These are phyloP conservation scores for Villa cingulata DNA, from an alignment of 2,888 invertebrate species.

Conservation along the genomic window DNA sequence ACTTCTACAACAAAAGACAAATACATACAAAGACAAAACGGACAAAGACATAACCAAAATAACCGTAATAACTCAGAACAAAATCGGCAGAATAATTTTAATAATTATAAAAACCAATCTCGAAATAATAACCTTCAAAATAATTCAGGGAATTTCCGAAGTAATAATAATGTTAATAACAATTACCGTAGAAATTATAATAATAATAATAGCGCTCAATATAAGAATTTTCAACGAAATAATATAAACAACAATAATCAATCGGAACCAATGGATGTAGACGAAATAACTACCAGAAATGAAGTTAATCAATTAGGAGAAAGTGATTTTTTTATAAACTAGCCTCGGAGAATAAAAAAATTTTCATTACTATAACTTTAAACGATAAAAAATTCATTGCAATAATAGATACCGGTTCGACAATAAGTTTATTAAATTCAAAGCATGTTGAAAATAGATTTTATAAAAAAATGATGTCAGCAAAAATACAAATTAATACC, in stretches of 20 bases:
- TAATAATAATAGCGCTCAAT: neutral
- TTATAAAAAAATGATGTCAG: neutral
- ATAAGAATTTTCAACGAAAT: too few relatives aligned
- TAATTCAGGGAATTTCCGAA: neutral
- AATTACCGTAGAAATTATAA: neutral
- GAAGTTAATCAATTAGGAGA: neutral
- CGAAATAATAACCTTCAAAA: neutral
- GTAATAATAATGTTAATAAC: neutral
- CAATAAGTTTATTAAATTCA: slow-evolving; percentile 1
- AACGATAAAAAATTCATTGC: neutral
- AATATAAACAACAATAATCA: too few relatives aligned
- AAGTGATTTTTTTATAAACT: neutral
- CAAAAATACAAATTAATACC: neutral
- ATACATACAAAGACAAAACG: too few relatives aligned
- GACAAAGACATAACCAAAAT: too few relatives aligned
- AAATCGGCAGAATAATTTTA: neutral
- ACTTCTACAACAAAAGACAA: too few relatives aligned
- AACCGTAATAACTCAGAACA: neutral
- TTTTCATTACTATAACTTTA: too few relatives aligned
- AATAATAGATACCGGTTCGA: neutral
- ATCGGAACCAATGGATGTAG: neutral
- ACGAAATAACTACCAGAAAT: neutral
- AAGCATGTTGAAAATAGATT: neutral
- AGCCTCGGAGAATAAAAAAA: neutral
- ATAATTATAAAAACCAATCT: too few relatives aligned